Evolutionary conservation across 2,797 vertebrate species (phyloP).

Genomic region (Apodemus agrarius): DNA sequence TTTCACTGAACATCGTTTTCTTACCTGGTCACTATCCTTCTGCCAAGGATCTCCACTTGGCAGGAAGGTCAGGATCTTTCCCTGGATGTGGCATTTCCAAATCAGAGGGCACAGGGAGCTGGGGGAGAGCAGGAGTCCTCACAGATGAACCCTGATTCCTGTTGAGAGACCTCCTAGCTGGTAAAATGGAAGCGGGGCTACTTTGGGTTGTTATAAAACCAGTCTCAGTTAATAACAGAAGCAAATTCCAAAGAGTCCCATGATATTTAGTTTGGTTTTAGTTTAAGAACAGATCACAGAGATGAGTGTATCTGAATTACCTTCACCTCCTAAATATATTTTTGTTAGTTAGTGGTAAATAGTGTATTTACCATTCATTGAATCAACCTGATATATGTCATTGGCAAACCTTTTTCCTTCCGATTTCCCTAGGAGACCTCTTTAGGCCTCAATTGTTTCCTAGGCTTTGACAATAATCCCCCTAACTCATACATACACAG

Average conservation of each 20-base stretch:
- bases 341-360: not conserved
- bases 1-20: conserved; percentile 56
- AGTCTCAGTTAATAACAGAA: not conserved
- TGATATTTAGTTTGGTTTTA: not conserved
- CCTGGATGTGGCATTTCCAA: not conserved
- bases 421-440: not conserved
- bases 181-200: not conserved
- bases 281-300: conserved; percentile 31
- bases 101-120: not conserved
- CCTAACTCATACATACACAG: not conserved
- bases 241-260: not conserved
- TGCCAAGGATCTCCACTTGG: conserved; percentile 43
- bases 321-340: not conserved
- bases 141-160: not conserved
- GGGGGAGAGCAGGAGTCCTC: not conserved
- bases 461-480: not conserved
- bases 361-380: not conserved
- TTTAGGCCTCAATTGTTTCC: not conserved
- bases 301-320: not conserved
- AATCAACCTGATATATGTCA: not conserved
- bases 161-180: not conserved
- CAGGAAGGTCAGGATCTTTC: not conserved
- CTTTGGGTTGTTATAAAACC: conserved; percentile 23
- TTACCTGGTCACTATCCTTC: conserved; percentile 50
- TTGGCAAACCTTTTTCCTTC: not conserved